Base-by-base conservation (phyloP, 2,888 invertebrate species). In the Acanthacorydalis orientalis region DNA sequence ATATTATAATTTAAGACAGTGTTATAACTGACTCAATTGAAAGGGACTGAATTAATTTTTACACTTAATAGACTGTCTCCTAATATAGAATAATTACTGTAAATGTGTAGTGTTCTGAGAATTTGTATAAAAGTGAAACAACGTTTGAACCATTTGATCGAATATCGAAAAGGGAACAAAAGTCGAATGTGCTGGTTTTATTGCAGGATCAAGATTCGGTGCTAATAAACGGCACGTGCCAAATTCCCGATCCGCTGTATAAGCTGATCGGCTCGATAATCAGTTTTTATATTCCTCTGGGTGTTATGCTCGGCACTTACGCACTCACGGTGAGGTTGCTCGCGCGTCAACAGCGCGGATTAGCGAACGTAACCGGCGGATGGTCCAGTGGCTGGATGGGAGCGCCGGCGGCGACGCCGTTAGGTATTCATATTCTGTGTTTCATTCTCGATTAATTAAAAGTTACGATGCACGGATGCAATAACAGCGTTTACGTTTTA, bases 261-360 rank as follows among this genome's bases (percentile, higher is more conserved):
- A 88, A 90, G 65, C 77, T 91, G 49, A 89, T 91, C 56, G 96
- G 95, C 35, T 93, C 93, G 48, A 84, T 93, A 57, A 83, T 92
- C 57, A 91, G 92, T 56, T 96, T 96, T 70, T 93, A 95, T 71
- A 91, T 96, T 52, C 96, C 96, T 0, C 72, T 96, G 53, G 76
- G 83, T 40, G 92, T 97, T 54, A 96, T 96, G 95, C 73, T 93
- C 60, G 72, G 91, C 50, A 92, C 93, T n/a, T 96, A 95, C 61
- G 84, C 88, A 6, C 72, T 93, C 55, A 97, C 96, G 0, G 88
- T 95, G 14, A 76, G 84, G 49, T 71, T 95, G 31, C 69, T 96
- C 58, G 89, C 90, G 37, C 70, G 82, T 51, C 90, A 92, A 66
- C 75, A 80, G 55, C 83, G 84, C 61, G 86, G 83, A 53, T 62